Evolutionary conservation across 1,140 invertebrate species (phyloP), one percentile per base, ranked within the genome.

Genomic region (Drosophila pruinosa): DNA sequence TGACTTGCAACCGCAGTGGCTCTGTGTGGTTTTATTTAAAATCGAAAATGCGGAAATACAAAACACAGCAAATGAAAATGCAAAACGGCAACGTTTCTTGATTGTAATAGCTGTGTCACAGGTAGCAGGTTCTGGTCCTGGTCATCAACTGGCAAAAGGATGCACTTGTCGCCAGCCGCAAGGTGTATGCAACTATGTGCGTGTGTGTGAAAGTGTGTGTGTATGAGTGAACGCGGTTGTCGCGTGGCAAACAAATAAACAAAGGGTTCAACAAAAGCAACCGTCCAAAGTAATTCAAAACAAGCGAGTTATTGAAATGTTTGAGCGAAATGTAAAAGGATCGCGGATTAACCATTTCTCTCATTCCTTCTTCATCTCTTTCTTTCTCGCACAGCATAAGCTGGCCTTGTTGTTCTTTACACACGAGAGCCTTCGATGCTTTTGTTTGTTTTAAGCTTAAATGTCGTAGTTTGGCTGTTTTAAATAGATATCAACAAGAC

Each of bases 231-330:
- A 38, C 10, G 22, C 28, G 41, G 17, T 50, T 62, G 59, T 75
- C 61, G 59, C 43, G 43, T 54, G 63, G 36, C 69, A 77, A 86
- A 67, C 57, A 85, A 86, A 85, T 77, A 85, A 85, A 86, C 83
- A 86, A 86, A 85, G 82, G 82, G 57, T 80, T 72, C 70, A 88
- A 77, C 82, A 88, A 85, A 79, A 83, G 79, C 79, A 83, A 64
- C 64, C 34, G 72, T 17, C 54, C 80, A 83, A 86, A 86, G 81
- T 88, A 88, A 81, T 86, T 88, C 81, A 86, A 88, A 81, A 86
- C 58, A 85, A 67, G 45, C 41, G 56, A 50, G 67, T 57, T 80
- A 65, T 71, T 63, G 65, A 56, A 77, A 80, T 68, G 73, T 76
- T 72, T 67, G 45, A 68, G 64, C 34, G 59, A 8, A 36, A 63